Evolutionary conservation across 2,113 vertebrate genomes (phyloP).

Genomic region (Neogale vison): DNA sequence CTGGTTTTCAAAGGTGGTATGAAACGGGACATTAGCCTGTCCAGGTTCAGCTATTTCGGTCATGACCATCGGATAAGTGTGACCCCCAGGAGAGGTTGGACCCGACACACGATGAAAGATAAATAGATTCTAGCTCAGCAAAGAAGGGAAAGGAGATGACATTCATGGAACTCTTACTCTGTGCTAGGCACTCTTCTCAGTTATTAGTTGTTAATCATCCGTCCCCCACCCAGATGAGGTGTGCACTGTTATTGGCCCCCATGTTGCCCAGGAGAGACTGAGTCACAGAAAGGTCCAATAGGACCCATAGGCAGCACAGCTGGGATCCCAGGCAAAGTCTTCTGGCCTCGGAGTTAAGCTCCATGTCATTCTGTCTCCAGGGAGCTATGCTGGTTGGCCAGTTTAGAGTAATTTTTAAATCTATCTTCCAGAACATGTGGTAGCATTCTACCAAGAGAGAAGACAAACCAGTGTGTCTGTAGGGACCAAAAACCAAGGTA

Average conservation of each 20-base stretch:
- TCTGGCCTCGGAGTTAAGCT: not conserved
- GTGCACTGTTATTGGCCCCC: not conserved
- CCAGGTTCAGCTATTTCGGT: not conserved
- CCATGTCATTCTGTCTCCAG: not conserved
- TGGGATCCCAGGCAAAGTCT: not conserved
- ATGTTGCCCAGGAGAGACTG: not conserved
- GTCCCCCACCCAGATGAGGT: not conserved
- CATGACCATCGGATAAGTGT: not conserved
- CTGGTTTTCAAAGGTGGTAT: not conserved
- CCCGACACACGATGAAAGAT: not conserved
- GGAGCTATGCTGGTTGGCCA: not conserved
- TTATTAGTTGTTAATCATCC: not conserved
- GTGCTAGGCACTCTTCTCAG: not conserved
- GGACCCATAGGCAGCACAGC: not conserved
- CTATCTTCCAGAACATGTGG: not conserved
- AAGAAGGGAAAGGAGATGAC: no score
- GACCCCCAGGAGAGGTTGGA: not conserved
- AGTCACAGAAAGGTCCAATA: not conserved
- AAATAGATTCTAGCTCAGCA: not conserved
- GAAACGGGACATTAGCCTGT: not conserved
- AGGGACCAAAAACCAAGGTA: not conserved
- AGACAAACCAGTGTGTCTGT: not conserved
- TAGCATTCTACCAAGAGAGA: not conserved
- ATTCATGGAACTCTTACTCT: not conserved
- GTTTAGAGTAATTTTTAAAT: not conserved